Conservation (phyloP, 1,140 invertebrate species). For the Temnothorax longispinosus region DNA sequence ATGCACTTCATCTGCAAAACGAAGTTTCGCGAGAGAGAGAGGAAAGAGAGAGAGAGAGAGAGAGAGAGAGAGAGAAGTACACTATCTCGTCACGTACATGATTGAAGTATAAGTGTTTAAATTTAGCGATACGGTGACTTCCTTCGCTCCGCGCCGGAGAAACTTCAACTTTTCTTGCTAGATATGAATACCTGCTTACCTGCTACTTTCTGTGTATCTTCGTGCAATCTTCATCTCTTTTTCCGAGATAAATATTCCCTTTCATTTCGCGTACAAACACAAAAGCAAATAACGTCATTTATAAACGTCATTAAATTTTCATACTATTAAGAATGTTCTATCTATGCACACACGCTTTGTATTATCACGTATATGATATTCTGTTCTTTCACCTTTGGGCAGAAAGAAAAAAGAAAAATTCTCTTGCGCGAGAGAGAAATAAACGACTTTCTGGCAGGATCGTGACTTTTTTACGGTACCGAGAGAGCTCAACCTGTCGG, state of each 20-base stretch:
- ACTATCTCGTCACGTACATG: background rate
- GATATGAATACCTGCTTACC: slow-evolving; percentile 24
- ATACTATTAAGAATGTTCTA: background rate
- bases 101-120: slow-evolving; percentile 52
- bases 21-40: background rate
- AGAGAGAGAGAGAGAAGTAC: background rate
- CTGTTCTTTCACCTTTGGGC: background rate
- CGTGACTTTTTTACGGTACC: slow-evolving; percentile 52
- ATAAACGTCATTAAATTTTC: background rate
- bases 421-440: slow-evolving; percentile 3
- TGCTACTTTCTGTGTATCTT: slow-evolving; percentile 4
- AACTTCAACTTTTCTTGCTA: slow-evolving; percentile 6
- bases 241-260: slow-evolving; percentile 21
- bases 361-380: slow-evolving; percentile 8
- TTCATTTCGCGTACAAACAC: background rate
- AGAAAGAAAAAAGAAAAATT: slow-evolving; percentile 5
- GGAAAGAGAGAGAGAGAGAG: background rate
- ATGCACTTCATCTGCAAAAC: slow-evolving; percentile 24
- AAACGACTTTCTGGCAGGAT: slow-evolving; percentile 38
- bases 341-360: background rate
- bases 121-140: slow-evolving; percentile 49
- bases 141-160: background rate
- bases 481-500: slow-evolving; percentile 47
- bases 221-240: slow-evolving; percentile 10
- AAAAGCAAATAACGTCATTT: background rate